Conservation (phyloP, 2,797 vertebrate species). For the Amblyopsis hoosieri region DNA sequence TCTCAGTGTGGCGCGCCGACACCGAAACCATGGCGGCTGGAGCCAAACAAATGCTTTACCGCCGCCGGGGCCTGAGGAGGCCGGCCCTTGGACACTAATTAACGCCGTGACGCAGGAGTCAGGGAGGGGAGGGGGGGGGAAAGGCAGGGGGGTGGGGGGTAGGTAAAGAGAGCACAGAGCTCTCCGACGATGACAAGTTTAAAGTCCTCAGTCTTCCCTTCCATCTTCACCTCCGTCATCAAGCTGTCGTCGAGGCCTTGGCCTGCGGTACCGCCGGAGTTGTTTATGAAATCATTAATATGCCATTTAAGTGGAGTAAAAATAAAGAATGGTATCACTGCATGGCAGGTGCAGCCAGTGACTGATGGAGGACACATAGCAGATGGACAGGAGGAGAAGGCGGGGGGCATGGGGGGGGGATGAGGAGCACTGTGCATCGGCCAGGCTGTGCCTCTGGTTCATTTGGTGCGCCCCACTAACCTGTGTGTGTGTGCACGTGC, state of each 20-base stretch:
- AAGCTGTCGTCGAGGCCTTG: conserved; percentile 56
- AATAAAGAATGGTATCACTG: conserved; percentile 59
- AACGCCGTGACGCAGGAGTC: conserved; percentile 26
- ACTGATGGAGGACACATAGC: conserved; percentile 18
- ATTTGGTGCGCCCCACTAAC: too few species aligned
- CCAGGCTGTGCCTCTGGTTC: too few species aligned
- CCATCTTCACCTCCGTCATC: conserved; percentile 59
- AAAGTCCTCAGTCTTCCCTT: conserved; percentile 37
- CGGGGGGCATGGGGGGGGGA: too few species aligned
- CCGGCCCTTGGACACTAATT: conserved; percentile 54
- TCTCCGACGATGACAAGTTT: conserved; percentile 52
- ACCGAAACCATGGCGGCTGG: conserved; percentile 39
- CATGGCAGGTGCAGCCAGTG: conserved; percentile 48
- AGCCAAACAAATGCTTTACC: conserved; percentile 52
- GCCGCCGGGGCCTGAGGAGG: conserved; percentile 22
- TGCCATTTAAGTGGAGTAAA: conserved; percentile 45
- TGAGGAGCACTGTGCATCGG: too few species aligned
- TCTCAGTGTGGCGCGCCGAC: conserved; percentile 31
- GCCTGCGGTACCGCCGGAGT: conserved; percentile 21
- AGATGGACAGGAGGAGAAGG: conserved; percentile 12
- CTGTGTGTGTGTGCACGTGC: too few species aligned
- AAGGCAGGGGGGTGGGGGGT: conserved; percentile 3
- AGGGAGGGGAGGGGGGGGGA: not conserved
- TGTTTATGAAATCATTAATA: conserved; percentile 66
- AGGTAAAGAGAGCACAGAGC: conserved; percentile 23